Conservation (phyloP, 2,888 invertebrate species). For the Chrysolina americana region DNA sequence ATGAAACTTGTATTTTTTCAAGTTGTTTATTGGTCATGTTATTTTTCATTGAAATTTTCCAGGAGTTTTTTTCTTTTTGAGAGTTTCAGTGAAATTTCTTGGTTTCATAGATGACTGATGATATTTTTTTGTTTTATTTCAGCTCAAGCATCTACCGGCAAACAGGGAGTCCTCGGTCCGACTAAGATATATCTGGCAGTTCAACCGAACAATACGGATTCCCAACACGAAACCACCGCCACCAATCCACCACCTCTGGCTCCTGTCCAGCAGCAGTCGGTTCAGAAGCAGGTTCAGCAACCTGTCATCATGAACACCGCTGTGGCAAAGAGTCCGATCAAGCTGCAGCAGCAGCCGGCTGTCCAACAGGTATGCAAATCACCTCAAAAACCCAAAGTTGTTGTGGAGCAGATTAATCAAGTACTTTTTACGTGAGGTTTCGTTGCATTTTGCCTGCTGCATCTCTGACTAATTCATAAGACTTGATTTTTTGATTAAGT, state of each 20-base stretch:
- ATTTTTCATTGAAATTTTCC: too few relatives aligned
- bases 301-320: slow-evolving; percentile 19
- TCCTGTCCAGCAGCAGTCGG: slow-evolving; percentile 70
- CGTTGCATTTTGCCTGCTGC: slow-evolving; percentile 4
- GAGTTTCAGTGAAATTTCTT: too few relatives aligned
- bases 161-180: slow-evolving; percentile 87
- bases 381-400: slow-evolving; percentile 62
- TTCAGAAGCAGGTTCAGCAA: slow-evolving; percentile 60
- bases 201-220: slow-evolving; percentile 76
- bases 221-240: slow-evolving; percentile 46
- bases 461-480: neutral
- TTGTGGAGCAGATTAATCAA: slow-evolving; percentile 63
- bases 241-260: slow-evolving; percentile 72
- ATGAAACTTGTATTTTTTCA: too few relatives aligned
- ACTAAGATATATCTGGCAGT: slow-evolving; percentile 90
- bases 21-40: too few relatives aligned
- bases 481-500: neutral
- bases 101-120: neutral
- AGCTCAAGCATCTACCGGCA: slow-evolving; percentile 91
- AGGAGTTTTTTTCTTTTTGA: neutral
- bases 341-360: slow-evolving; percentile 47
- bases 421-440: slow-evolving; percentile 54
- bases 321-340: slow-evolving; percentile 49
- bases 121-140: slow-evolving; percentile 56
- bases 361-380: slow-evolving; percentile 67